A percentile compares a stretch with the other conserved stretches of the same genome.
Conservation (phyloP, 2,113 vertebrate species). For the Erythrocercus mccallii region DNA sequence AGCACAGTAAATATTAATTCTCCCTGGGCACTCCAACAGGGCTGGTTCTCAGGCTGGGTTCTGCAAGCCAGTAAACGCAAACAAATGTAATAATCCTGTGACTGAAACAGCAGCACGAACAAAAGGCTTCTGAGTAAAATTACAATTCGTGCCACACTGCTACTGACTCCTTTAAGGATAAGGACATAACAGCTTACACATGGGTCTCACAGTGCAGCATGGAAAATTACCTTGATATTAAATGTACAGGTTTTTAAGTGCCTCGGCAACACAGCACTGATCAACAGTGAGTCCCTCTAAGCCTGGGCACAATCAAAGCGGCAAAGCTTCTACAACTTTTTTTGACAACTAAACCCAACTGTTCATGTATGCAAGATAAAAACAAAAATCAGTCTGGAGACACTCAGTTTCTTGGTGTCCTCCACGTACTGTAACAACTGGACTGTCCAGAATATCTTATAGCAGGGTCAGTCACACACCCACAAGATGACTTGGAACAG, state of each 20-base stretch:
- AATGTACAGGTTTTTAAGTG: background rate
- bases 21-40: background rate
- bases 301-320: background rate
- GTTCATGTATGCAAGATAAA: background rate
- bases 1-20: slow-evolving; percentile 17
- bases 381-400: background rate
- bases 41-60: background rate
- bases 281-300: background rate
- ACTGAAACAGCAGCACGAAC: background rate
- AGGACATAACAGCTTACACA: background rate
- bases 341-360: background rate
- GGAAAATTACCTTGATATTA: background rate
- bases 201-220: background rate
- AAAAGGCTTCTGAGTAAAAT: background rate
- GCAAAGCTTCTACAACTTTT: background rate
- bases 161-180: background rate
- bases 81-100: background rate
- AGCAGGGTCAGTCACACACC: background rate
- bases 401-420: background rate
- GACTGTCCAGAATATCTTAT: background rate
- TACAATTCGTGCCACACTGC: background rate
- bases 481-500: background rate
- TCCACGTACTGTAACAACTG: background rate
- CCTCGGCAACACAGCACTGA: background rate
- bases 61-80: background rate